Evolutionary conservation across 1,140 invertebrate genomes (phyloP).

Genomic region (Hestina assimilis): DNA sequence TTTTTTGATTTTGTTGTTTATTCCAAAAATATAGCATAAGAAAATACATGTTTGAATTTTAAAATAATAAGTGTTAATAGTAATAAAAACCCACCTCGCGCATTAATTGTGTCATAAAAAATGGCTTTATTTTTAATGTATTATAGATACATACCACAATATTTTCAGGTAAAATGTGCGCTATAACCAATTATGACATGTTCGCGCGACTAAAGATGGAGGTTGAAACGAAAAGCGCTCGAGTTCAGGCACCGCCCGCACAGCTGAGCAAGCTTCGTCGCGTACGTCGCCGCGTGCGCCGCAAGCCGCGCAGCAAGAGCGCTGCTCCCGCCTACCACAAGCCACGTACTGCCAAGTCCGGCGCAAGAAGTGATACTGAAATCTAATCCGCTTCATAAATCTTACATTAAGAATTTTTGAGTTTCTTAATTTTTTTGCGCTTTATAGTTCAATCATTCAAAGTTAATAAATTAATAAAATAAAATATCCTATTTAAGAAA

Average conservation of each 20-base stretch:
- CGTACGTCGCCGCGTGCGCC: slow-evolving; percentile 45
- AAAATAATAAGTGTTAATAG: too few species aligned
- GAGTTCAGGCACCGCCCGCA: slow-evolving; percentile 43
- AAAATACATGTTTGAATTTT: too few species aligned
- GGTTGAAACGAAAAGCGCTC: slow-evolving; percentile 56
- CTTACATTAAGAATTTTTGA: neutral
- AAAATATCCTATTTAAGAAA: too few species aligned
- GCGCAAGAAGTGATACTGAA: slow-evolving; percentile 73
- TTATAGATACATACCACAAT: neutral
- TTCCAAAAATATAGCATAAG: too few species aligned
- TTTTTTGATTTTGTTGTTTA: too few species aligned
- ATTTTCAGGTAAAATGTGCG: slow-evolving; percentile 70
- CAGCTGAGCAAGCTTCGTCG: slow-evolving; percentile 48
- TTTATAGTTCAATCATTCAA: too few species aligned
- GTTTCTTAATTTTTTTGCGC: neutral
- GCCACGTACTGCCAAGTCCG: slow-evolving; percentile 41
- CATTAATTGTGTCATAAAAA: too few species aligned
- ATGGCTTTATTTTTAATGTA: too few species aligned
- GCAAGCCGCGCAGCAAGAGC: slow-evolving; percentile 70
- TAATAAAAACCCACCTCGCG: too few species aligned
- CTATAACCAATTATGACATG: slow-evolving; percentile 75
- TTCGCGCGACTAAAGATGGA: slow-evolving; percentile 67
- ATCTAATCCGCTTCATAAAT: slow-evolving; percentile 3
- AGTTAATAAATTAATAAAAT: too few species aligned
- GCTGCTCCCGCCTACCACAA: slow-evolving; percentile 49